Base-by-base conservation (phyloP, 2,888 invertebrate genomes). In the Heteromyza rotundicornis region DNA sequence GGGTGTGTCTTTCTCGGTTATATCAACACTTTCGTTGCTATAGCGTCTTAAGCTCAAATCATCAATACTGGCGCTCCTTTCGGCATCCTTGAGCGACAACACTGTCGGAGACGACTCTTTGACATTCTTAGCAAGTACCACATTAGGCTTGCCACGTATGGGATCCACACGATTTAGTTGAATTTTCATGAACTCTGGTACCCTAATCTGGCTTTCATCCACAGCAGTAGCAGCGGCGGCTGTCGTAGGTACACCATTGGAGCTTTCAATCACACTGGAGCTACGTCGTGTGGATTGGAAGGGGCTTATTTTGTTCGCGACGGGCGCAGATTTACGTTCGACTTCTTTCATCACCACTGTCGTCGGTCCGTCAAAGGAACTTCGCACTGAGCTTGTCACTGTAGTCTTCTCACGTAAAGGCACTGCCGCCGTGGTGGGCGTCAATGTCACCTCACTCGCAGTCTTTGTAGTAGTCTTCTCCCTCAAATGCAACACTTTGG, bases 101-200 rank as follows among this genome's bases (percentile, higher is more conserved):
- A 2, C 19, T 16, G 35, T 1, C 68, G 53, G 20, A 7, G 55
- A 16, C 16, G 17, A 1, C 44, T 73, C 71, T 14, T 77, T 78
- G 2, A 73, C 80, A 69, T 87, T 88, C 64, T 88, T 89, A 22
- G 89, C 87, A 67, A 90, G 82, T 56, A 90, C 89, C 32, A 90
- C 85, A 73, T 90, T 88, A 10, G 86, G 76, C 44, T 77, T 75
- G 0, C 88, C 86, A 1, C 84, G 84, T 70, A 87, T 87, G 10
- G 85, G 83, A 71, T 91, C 90, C 5, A 91, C 89, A 76, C 88
- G 88, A 75, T 90, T 89, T 51, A 91, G 74, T 78, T 91, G 90
- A 60, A 90, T 88, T 73, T 89, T 88, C 65, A 90, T 82, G 76
- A 90, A 90, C 77, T 91, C 90, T 0, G 90, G 89, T 14, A 89